These are phyloP conservation scores for Umimayanthus kanabou DNA, from an alignment of 92 coral and sea anemone species.

Conservation along the genomic window DNA sequence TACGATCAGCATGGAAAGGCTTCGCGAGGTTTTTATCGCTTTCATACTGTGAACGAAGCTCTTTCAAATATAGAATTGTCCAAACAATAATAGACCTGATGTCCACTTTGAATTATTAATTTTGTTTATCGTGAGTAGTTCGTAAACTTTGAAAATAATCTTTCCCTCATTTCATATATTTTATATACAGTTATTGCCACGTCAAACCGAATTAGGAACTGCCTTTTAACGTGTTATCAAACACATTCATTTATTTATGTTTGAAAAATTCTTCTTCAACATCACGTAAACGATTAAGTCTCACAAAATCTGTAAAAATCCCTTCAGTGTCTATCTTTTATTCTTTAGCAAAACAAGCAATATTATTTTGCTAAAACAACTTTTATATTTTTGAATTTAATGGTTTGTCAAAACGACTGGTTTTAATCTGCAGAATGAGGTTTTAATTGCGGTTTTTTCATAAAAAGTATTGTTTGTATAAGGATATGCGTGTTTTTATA, in stretches of 20 bases:
- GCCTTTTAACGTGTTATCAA: background rate
- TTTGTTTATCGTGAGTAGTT: conserved; percentile 21
- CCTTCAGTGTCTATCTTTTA: background rate
- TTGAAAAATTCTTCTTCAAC: background rate
- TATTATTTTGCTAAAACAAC: background rate
- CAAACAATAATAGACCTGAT: background rate
- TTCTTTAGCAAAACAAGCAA: background rate
- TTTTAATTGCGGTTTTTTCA: conserved; percentile 25
- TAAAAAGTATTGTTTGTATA: background rate
- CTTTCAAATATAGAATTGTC: background rate
- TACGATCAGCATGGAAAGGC: background rate
- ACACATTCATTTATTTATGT: background rate
- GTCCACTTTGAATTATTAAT: conserved; percentile 23
- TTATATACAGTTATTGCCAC: background rate
- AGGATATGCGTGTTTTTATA: background rate
- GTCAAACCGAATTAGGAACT: background rate
- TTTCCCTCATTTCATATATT: background rate
- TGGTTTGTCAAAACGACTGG: background rate
- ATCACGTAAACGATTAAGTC: background rate
- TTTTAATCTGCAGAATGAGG: background rate
- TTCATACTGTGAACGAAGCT: background rate
- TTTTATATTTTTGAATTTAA: background rate
- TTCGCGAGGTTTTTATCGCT: background rate
- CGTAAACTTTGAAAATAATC: conserved; percentile 19
- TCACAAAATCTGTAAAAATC: background rate